These are phyloP conservation scores for Pteronotus mesoamericanus DNA, from an alignment of 2,797 vertebrate species.

Conservation along the genomic window DNA sequence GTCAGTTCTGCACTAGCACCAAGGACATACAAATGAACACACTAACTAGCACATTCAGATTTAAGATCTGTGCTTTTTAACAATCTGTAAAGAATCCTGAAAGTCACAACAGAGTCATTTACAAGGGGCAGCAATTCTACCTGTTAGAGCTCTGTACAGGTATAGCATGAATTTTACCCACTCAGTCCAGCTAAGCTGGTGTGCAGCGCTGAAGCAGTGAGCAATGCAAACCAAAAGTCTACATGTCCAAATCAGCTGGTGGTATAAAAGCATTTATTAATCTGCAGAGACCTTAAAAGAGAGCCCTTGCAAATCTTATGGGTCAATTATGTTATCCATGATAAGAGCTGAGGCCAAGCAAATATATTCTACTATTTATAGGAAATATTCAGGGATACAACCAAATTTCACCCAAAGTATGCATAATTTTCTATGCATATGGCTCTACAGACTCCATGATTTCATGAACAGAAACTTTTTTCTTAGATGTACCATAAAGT, in stretches of 20 bases:
- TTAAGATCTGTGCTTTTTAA: not conserved
- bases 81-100: not conserved
- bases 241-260: not conserved
- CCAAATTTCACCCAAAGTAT: not conserved
- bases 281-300: not conserved
- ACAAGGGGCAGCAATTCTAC: not conserved
- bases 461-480: not conserved
- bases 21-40: not conserved
- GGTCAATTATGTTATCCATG: not conserved
- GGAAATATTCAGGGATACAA: constrained; percentile 1
- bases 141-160: not conserved
- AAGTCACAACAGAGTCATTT: not conserved
- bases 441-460: not conserved
- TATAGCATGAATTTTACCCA: not conserved
- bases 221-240: not conserved
- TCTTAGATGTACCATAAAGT: not conserved
- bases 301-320: not conserved
- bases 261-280: not conserved
- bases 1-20: constrained; percentile 26
- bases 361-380: constrained; percentile 40
- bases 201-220: not conserved
- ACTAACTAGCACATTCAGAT: not conserved
- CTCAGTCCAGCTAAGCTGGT: not conserved
- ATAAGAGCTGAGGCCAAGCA: not conserved
- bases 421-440: not conserved